Evolutionary conservation across 2,797 vertebrate species (phyloP), one percentile per base, ranked within the genome.

Genomic region (Siniperca scherzeri): DNA sequence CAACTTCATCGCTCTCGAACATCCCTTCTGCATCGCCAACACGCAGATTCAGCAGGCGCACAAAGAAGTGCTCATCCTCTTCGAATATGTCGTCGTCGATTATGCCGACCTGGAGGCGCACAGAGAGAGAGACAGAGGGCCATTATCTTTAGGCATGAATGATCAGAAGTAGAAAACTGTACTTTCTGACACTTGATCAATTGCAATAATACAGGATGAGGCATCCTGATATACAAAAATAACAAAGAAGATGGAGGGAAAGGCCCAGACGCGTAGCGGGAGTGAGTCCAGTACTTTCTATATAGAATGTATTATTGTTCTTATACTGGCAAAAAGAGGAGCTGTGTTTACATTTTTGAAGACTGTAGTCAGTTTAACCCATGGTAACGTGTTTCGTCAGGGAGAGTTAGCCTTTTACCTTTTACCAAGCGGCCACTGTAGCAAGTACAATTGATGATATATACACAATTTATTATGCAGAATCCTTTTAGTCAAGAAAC

Each of bases 21-120:
- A 98, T 98, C 13, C 97, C 97, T 77, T 98, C 96, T 0, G 97
- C 97, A 2, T 98, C 97, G 1, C 97, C 98, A 1, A 98, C 94
- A 0, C 97, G 97, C 69, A 98, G 92, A 88, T 99, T 99, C 68
- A 98, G 95, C 79, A 99, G 95, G 0, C 97, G 94, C 74, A 93
- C 97, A 46, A 92, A 98, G 97, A 99, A 98, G 84, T 98, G 97
- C 86, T 98, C 97, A 1, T 98, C 97, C 87, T 99, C 98, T 81
- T 98, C 98, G 1, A 99, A 99, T 86, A 99, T 98, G 90, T 99
- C 98, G 1, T 99, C 98, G 7, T 99, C 97, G 36, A 99, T 98
- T 78, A 99, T 98, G 4, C 97, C 97, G 2, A 99, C 96, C 93
- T 96, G 86, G 7, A 73, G 60, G 75, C 4, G 16, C 5, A 44